phyloP scores from a whole-genome alignment of 2,888 invertebrate species.

The Argyra leucocephala region DNA sequence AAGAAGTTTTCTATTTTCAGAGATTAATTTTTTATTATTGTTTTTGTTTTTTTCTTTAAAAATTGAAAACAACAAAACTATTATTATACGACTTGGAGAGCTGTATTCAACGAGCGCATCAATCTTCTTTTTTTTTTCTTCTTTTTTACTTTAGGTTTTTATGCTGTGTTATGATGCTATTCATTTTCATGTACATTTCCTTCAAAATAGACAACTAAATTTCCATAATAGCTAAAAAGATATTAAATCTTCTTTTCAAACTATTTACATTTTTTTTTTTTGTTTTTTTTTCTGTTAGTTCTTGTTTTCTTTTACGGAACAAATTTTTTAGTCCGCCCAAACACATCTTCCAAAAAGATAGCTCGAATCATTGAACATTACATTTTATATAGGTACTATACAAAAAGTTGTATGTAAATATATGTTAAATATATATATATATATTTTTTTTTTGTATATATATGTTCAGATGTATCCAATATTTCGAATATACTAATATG shows the following conservation, averaged over 20 bases:
- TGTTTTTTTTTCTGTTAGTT: too few relatives aligned
- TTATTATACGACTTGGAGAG: not conserved
- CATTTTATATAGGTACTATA: too few relatives aligned
- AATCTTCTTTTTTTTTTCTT: not conserved
- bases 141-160: not conserved
- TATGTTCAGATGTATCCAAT: too few relatives aligned
- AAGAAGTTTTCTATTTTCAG: conserved; percentile 5
- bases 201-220: conserved; percentile 4
- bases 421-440: too few relatives aligned
- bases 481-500: too few relatives aligned
- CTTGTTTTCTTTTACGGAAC: not conserved
- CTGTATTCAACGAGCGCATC: not conserved
- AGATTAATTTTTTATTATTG: not conserved
- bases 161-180: too few relatives aligned
- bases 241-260: conserved; percentile 3
- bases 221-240: conserved; percentile 1
- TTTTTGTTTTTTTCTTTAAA: not conserved
- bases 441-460: too few relatives aligned
- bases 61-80: not conserved
- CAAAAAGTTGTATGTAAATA: too few relatives aligned
- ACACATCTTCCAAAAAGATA: not conserved
- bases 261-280: not conserved
- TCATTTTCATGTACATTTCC: not conserved
- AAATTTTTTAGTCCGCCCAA: not conserved
- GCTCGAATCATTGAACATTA: not conserved